Conservation (phyloP, 2,888 invertebrate species). For the Pristionchus fissidentatus region DNA sequence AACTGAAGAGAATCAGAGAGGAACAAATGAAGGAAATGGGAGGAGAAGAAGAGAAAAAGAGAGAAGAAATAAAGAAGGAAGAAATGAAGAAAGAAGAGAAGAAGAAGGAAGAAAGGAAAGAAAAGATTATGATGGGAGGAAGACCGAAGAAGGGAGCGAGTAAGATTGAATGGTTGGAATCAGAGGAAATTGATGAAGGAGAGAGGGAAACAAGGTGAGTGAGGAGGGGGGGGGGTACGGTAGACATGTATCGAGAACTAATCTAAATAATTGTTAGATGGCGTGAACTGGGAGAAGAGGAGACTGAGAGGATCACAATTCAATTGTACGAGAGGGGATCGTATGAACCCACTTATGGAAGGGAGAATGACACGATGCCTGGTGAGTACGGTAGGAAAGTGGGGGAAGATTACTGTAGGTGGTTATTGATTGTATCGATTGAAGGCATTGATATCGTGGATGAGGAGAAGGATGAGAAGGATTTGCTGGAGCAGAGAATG, state of each 20-base stretch:
- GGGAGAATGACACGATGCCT: conserved; percentile 69
- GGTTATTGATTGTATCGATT: conserved; percentile 53
- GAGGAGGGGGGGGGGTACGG: background rate
- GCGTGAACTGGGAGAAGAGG: conserved; percentile 37
- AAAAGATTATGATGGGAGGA: conserved; percentile 50
- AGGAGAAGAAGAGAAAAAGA: conserved; percentile 41
- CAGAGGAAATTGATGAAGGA: conserved; percentile 70
- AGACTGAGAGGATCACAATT: conserved; percentile 50
- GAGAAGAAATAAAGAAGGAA: background rate
- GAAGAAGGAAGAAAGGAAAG: conserved; percentile 47
- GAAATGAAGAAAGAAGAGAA: conserved; percentile 48
- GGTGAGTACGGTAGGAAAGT: conserved; percentile 46
- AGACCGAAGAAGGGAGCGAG: conserved; percentile 44
- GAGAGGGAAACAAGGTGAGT: conserved; percentile 68
- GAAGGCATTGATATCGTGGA: conserved; percentile 84
- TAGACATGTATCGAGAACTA: background rate
- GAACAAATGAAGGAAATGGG: conserved; percentile 77
- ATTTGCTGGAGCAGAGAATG: conserved; percentile 78
- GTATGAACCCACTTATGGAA: conserved; percentile 81
- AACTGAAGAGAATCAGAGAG: conserved; percentile 89
- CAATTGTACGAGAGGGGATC: conserved; percentile 85
- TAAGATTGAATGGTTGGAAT: conserved; percentile 55
- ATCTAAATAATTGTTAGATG: conserved; percentile 35
- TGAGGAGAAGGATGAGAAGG: conserved; percentile 85
- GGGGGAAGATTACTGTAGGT: background rate